Conservation (phyloP, 2,888 invertebrate species). For the Ariolimax columbianus region DNA sequence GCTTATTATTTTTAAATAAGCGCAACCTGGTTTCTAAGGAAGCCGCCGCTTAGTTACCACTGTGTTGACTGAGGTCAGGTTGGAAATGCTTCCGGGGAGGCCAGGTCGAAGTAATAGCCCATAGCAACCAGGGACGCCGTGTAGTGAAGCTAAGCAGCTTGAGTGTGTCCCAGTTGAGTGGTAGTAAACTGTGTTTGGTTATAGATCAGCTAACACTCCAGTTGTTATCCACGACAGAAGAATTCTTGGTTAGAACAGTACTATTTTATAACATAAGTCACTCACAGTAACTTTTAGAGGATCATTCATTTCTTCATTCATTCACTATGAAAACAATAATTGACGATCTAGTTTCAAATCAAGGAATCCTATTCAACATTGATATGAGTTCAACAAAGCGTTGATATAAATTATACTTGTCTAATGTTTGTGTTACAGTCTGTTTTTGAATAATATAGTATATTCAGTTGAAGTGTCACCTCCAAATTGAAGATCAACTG, state of each 20-base stretch:
- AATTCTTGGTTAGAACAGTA: background rate
- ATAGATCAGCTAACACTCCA: background rate
- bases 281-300: no score
- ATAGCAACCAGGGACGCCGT: constrained; percentile 26
- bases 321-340: no score
- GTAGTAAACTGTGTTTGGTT: background rate
- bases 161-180: background rate
- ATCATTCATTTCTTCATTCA: no score
- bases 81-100: constrained; percentile 29
- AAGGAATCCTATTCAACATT: no score
- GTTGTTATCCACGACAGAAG: background rate
- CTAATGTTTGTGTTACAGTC: no score
- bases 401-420: no score
- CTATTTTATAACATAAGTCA: no score
- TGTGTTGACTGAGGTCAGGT: constrained; percentile 15
- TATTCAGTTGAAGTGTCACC: no score
- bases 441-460: no score
- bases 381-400: no score
- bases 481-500: no score
- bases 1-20: background rate
- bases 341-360: no score
- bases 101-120: background rate
- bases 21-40: constrained; percentile 40
- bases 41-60: constrained; percentile 41
- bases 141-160: background rate